phyloP scores from a whole-genome alignment of 1,140 invertebrate genomes.

The Cyclargus thomasi region DNA sequence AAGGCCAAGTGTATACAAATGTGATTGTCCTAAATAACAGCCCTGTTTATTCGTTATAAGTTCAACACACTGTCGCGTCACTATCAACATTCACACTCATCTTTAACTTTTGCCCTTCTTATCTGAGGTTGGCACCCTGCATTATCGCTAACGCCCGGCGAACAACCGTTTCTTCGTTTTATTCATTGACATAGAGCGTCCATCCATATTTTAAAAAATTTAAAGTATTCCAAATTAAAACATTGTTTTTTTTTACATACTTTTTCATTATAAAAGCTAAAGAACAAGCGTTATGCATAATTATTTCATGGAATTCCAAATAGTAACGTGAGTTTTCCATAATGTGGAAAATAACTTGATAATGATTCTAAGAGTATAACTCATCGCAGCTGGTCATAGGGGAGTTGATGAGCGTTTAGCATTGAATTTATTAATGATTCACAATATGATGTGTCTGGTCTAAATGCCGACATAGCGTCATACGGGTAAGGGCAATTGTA shows the following conservation, averaged over 20 bases:
- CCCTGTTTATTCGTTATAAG: conserved; percentile 45
- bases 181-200: conserved; percentile 43
- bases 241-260: not conserved
- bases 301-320: not conserved
- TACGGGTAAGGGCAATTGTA: conserved; percentile 22
- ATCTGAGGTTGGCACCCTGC: conserved; percentile 58
- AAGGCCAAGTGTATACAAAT: conserved; percentile 39
- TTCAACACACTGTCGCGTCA: conserved; percentile 56
- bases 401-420: conserved; percentile 43
- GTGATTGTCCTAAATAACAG: conserved; percentile 19
- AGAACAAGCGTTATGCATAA: not conserved
- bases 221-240: not conserved
- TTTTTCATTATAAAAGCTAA: not conserved
- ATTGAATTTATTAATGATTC: conserved; percentile 54
- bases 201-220: not conserved
- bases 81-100: conserved; percentile 51
- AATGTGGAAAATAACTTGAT: not conserved
- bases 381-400: conserved; percentile 9
- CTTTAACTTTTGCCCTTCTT: conserved; percentile 59
- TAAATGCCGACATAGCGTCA: conserved; percentile 50
- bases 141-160: conserved; percentile 52
- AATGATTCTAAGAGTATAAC: conserved; percentile 2
- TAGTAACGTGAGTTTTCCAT: not conserved
- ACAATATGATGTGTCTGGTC: conserved; percentile 39
- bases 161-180: conserved; percentile 51